phyloP scores from a whole-genome alignment of 2,797 vertebrate species.

The Erpetoichthys calabaricus region DNA sequence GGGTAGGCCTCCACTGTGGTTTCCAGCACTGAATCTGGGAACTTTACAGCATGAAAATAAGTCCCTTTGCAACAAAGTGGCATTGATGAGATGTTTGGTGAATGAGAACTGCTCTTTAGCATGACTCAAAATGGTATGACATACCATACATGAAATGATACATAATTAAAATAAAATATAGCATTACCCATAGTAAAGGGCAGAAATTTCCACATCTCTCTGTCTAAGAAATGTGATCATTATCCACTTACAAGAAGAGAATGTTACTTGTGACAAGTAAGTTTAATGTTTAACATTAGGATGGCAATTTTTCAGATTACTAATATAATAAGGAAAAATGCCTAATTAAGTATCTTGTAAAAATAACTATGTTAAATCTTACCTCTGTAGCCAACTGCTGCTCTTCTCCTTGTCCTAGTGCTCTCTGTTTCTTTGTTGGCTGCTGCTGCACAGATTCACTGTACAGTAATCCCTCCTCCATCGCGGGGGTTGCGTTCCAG shows the following conservation, averaged over 20 bases:
- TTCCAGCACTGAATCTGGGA: no score
- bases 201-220: not conserved
- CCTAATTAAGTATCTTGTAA: no score
- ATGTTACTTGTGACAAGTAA: not conserved
- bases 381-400: conserved; percentile 11
- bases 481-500: no score
- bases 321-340: no score
- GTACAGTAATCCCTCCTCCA: no score
- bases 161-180: not conserved
- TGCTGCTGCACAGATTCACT: not conserved
- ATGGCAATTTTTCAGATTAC: not conserved
- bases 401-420: conserved; percentile 11
- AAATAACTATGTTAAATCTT: not conserved
- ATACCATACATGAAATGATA: no score
- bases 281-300: conserved; percentile 6
- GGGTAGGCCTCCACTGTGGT: no score
- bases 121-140: no score
- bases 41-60: no score
- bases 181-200: not conserved
- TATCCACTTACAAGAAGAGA: not conserved
- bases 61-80: no score
- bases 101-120: no score
- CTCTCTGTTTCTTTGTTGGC: conserved; percentile 4
- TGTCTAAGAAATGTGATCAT: not conserved
- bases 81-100: no score